Evolutionary conservation across 2,113 vertebrate species (phyloP).

Genomic region (Pachyramphus minor): DNA sequence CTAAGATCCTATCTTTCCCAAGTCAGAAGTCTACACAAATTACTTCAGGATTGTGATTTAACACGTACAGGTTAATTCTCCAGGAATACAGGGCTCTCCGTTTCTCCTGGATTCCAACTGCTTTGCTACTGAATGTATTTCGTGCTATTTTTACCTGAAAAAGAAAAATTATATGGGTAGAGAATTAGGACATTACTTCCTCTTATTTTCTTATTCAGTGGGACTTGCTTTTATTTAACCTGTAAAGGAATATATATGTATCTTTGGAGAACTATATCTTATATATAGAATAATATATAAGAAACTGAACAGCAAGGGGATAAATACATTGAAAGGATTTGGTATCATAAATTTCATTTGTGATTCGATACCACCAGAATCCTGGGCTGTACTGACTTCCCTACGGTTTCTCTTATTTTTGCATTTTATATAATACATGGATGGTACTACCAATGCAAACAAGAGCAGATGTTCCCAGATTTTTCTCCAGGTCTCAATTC

Average conservation of each 20-base stretch:
- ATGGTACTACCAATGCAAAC: conserved; percentile 26
- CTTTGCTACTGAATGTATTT: conserved; percentile 50
- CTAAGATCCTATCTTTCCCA: background rate
- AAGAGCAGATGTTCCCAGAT: background rate
- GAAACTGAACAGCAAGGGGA: conserved; percentile 43
- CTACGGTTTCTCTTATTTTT: conserved; percentile 65
- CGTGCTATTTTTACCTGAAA: conserved; percentile 46
- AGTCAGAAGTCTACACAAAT: background rate
- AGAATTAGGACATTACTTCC: conserved; percentile 42
- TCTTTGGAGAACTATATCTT: conserved; percentile 61
- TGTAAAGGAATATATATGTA: conserved; percentile 60
- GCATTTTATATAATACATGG: conserved; percentile 65
- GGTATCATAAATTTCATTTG: conserved; percentile 36
- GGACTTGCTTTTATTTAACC: conserved; percentile 65
- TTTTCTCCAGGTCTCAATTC: background rate
- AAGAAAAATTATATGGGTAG: conserved; percentile 18
- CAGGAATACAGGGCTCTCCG: conserved; percentile 38
- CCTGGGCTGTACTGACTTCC: conserved; percentile 64
- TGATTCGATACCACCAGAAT: conserved; percentile 52
- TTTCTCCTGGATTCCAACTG: background rate
- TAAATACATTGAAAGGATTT: conserved; percentile 56
- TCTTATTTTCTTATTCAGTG: conserved; percentile 61
- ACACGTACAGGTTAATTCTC: background rate
- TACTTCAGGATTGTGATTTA: background rate
- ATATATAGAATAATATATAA: conserved; percentile 63